Base-by-base conservation (phyloP, 2,888 invertebrate genomes). In the Dryobota labecula region DNA sequence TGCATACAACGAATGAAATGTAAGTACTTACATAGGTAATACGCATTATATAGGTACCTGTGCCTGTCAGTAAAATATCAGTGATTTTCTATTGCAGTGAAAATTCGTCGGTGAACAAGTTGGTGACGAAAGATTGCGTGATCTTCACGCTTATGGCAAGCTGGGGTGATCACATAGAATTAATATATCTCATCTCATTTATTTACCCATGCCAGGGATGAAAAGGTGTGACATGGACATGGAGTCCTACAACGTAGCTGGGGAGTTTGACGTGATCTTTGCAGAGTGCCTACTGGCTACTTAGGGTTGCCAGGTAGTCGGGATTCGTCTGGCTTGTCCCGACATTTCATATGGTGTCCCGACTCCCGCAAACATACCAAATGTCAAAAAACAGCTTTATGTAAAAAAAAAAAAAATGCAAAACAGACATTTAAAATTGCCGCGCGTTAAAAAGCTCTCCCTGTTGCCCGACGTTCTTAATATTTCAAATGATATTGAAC, bases 1-100 rank as follows among this genome's bases (percentile, higher is more conserved):
- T 80, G 80, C 67, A 70, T 78, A 70, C 73, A 77, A 73, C 73
- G 63, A 63, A 69, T 66, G 53, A 78, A 78, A 51, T 61, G 38
- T 43, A 30, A 74, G 56, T 63, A 49, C 7, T 6, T 64, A 73
- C 30, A 15, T 63, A 58, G 41, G 45, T 74, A 61, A 61, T 61
- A 75, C n/a, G 49, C 13, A 24, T 36, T 43, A 53, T 41, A 18
- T 43, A n/a, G n/a, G n/a, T n/a, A 27, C 45, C 15, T 43, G 4
- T 63, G 18, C 24, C 41, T 45, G n/a, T 27, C 49, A 56, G 41
- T 43, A 24, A 30, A 41, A 0, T 67, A 54, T 60, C 27, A 49
- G 27, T 54, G 47, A 20, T 67, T 6, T 20, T 36, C 13, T 43
- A 43, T 54, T 41, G 27, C 18, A 47, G 15, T 58, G 13, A 11